Evolutionary conservation across 2,797 vertebrate species (phyloP).

Genomic region (Tympanoctomys barrerae): DNA sequence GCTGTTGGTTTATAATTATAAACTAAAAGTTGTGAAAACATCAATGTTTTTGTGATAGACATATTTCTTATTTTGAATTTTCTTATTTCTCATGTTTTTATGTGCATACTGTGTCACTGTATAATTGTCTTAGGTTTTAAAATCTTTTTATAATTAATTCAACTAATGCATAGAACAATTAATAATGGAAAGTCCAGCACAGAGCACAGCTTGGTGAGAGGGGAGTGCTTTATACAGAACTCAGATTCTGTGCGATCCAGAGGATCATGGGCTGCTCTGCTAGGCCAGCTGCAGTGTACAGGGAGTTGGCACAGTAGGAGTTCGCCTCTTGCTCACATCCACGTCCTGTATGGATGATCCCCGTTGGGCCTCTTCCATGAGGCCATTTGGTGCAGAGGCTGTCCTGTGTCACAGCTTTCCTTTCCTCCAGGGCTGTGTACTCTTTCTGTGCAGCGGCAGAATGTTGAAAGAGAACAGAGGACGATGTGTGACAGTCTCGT

Average conservation of each 20-base stretch:
- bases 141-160: neutral
- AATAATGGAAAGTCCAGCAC: conserved; percentile 6
- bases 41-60: neutral
- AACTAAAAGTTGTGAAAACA: neutral
- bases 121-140: neutral
- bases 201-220: neutral
- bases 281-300: neutral
- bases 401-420: neutral
- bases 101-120: neutral
- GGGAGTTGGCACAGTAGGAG: neutral
- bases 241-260: conserved; percentile 9
- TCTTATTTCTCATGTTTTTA: neutral
- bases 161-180: neutral
- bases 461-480: neutral
- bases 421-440: neutral
- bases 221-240: neutral
- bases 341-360: neutral
- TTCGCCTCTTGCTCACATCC: conserved; percentile 6
- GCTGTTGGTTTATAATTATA: neutral
- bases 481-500: neutral
- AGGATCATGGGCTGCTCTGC: neutral
- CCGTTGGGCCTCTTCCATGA: neutral
- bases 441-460: neutral
- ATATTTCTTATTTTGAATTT: neutral
- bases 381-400: neutral